A percentile compares a stretch with the other conserved stretches of the same genome.
phyloP scores from a whole-genome alignment of 1,140 invertebrate species.

The Gonatopus flavifemur region DNA sequence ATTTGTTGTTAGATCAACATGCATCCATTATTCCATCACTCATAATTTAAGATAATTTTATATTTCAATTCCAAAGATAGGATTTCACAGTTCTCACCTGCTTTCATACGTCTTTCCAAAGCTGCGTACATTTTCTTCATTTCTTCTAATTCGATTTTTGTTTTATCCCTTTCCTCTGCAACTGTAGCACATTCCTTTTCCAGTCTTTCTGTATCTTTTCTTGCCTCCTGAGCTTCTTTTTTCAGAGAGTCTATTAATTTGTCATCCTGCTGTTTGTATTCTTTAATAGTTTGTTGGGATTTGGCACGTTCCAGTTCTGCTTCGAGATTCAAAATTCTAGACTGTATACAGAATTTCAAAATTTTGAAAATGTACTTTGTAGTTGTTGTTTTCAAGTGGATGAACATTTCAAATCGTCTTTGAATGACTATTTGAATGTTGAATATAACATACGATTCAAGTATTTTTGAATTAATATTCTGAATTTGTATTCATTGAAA shows the following conservation, averaged over 20 bases:
- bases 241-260: conserved; percentile 63
- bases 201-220: conserved; percentile 75
- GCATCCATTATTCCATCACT: too few relatives aligned
- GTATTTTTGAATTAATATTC: too few relatives aligned
- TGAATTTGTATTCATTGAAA: too few relatives aligned
- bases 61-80: too few relatives aligned
- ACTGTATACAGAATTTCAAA: conserved; percentile 56
- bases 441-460: too few relatives aligned
- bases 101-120: conserved; percentile 67
- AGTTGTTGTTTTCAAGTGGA: too few relatives aligned
- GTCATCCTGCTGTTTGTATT: conserved; percentile 65
- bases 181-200: conserved; percentile 76
- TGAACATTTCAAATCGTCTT: too few relatives aligned
- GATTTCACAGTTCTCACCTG: conserved; percentile 32
- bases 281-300: conserved; percentile 52
- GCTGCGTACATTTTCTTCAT: conserved; percentile 72
- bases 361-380: too few relatives aligned
- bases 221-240: conserved; percentile 73
- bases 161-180: conserved; percentile 74
- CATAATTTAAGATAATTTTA: too few relatives aligned
- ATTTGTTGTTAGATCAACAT: too few relatives aligned
- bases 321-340: conserved; percentile 76
- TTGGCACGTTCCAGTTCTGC: conserved; percentile 72
- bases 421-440: too few relatives aligned
- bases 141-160: conserved; percentile 77